phyloP scores from a whole-genome alignment of 2,888 invertebrate species.

The Cephus sareptanus region DNA sequence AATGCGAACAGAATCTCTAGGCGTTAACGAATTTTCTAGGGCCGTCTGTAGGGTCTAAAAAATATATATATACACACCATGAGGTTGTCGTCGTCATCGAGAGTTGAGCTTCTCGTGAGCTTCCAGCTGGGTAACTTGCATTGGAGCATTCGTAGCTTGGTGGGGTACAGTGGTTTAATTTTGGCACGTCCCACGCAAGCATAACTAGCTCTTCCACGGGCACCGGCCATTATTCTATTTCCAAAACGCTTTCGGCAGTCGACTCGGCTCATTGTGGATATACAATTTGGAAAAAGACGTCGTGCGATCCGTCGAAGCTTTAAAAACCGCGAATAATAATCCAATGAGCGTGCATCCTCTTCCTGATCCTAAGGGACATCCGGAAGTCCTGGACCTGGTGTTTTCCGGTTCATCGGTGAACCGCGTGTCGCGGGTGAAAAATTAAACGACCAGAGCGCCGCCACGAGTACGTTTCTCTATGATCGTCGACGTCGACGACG shows the following conservation, averaged over 20 bases:
- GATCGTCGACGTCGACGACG: not conserved
- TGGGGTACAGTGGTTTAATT: constrained; percentile 34
- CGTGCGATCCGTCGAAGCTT: not conserved
- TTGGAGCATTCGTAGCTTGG: not conserved
- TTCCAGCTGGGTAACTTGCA: not conserved
- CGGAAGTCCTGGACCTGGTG: not conserved
- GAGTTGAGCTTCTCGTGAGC: not conserved
- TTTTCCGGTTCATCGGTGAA: not conserved
- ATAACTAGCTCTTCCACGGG: constrained; percentile 33
- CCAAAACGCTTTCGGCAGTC: constrained; percentile 17
- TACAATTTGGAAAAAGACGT: not conserved
- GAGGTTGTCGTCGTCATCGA: not conserved
- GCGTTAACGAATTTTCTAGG: not conserved
- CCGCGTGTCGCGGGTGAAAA: not conserved
- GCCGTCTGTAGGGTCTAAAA: not conserved
- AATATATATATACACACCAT: not conserved
- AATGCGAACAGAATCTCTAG: not conserved
- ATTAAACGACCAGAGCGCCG: not conserved
- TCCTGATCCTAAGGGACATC: not conserved
- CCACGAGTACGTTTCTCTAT: not conserved
- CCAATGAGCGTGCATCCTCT: not conserved
- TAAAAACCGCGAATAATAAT: not conserved
- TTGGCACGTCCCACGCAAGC: constrained; percentile 44
- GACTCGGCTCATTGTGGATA: not conserved
- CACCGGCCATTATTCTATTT: constrained; percentile 12